These are phyloP conservation scores for Danio kyathit DNA, from an alignment of 2,797 vertebrate genomes.

Conservation along the genomic window DNA sequence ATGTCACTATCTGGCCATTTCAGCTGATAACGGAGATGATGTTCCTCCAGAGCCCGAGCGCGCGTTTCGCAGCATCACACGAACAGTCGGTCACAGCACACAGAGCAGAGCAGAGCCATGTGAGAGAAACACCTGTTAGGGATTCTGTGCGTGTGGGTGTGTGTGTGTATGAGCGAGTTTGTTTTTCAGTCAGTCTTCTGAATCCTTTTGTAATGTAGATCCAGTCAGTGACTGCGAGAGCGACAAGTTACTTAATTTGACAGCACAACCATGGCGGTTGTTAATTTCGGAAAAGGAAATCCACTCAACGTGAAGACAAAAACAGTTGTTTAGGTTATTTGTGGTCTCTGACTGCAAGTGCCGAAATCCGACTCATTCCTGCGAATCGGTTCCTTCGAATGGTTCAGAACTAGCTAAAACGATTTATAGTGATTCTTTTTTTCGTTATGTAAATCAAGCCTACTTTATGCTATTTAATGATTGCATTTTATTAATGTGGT, in stretches of 20 bases:
- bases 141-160: slow-evolving; percentile 29
- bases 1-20: slow-evolving; percentile 62
- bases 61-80: slow-evolving; percentile 58
- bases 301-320: not conserved
- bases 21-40: slow-evolving; percentile 46
- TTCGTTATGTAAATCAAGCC: not conserved
- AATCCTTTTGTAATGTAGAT: slow-evolving; percentile 15
- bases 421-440: not conserved
- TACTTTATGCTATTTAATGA: not conserved
- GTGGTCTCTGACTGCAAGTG: not conserved
- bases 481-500: not conserved
- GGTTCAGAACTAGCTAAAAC: not conserved
- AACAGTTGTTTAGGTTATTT: not conserved
- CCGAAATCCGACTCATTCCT: not conserved
- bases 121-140: slow-evolving; percentile 78
- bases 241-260: not conserved
- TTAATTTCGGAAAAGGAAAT: not conserved
- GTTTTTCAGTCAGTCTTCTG: slow-evolving; percentile 3
- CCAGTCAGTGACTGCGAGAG: not conserved
- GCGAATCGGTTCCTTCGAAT: slow-evolving; percentile 10
- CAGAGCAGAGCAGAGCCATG: slow-evolving; percentile 31
- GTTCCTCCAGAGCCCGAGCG: slow-evolving; percentile 32
- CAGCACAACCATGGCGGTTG: not conserved
- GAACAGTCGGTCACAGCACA: slow-evolving; percentile 44
- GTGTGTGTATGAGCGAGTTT: slow-evolving; percentile 6